Evolutionary conservation across 2,888 invertebrate genomes (phyloP).

Genomic region (Cephus nigrinus): DNA sequence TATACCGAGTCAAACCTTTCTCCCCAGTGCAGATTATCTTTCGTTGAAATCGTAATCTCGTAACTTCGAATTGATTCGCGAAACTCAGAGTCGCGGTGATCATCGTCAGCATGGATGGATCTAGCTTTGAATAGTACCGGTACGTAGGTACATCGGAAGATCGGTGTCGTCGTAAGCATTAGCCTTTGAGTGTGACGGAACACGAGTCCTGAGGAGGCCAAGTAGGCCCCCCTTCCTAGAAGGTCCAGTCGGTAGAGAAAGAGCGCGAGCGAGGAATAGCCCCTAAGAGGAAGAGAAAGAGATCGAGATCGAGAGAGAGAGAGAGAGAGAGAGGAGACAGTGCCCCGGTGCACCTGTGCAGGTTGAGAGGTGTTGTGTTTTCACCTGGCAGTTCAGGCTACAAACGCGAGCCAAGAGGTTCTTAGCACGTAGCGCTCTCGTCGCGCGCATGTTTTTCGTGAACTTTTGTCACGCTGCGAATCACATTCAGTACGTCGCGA

Average conservation of each 20-base stretch:
- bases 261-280: not conserved
- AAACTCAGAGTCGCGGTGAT: not conserved
- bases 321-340: not conserved
- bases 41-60: not conserved
- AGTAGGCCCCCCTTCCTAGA: constrained; percentile 52
- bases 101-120: not conserved
- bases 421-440: constrained; percentile 29
- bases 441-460: constrained; percentile 6
- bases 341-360: constrained; percentile 56
- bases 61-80: not conserved
- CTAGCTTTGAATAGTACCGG: not conserved
- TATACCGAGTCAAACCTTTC: not conserved
- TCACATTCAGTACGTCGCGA: not conserved
- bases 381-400: constrained; percentile 63
- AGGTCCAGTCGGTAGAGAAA: constrained; percentile 4
- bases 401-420: constrained; percentile 59
- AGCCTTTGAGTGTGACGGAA: not conserved
- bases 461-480: not conserved
- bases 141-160: not conserved
- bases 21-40: not conserved
- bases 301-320: too few species aligned
- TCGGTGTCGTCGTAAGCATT: not conserved
- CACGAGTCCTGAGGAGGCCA: constrained; percentile 26
- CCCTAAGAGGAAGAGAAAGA: not conserved
- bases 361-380: constrained; percentile 61